Percentiles rank a stretch among this genome's conserved stretches.
phyloP scores from a whole-genome alignment of 2,797 vertebrate species.

The Takifugu rubripes region DNA sequence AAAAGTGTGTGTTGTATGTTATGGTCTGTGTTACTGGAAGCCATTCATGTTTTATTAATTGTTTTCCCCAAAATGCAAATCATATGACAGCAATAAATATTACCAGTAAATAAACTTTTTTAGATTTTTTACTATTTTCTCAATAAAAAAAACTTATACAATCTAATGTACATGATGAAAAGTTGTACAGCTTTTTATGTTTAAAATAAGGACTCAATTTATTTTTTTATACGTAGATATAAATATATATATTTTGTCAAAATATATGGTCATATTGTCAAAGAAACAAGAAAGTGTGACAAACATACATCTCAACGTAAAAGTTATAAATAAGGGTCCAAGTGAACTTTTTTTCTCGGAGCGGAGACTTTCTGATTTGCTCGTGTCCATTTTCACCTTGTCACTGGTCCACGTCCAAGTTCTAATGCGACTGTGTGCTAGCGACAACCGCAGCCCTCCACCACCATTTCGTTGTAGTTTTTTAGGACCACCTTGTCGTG shows the following conservation, averaged over 20 bases:
- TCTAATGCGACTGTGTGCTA: slow-evolving; percentile 60
- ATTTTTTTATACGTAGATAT: slow-evolving; percentile 98
- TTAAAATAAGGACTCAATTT: slow-evolving; percentile 99
- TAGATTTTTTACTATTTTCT: slow-evolving; percentile 77
- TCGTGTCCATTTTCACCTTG: slow-evolving; percentile 40
- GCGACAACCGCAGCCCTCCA: slow-evolving; percentile 98
- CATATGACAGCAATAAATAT: slow-evolving; percentile 81
- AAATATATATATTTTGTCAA: slow-evolving; percentile 99
- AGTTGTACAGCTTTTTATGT: slow-evolving; percentile 87
- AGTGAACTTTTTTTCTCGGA: slow-evolving; percentile 71
- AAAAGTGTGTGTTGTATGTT: too few species aligned
- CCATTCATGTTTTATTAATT: slow-evolving; percentile 47
- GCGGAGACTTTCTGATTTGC: slow-evolving; percentile 55
- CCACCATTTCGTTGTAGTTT: slow-evolving; percentile 99
- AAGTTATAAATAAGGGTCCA: slow-evolving; percentile 98
- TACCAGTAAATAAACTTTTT: slow-evolving; percentile 80
- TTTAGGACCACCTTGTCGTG: slow-evolving; percentile 99
- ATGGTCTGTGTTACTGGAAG: too few species aligned
- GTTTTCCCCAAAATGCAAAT: slow-evolving; percentile 49
- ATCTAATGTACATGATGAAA: slow-evolving; percentile 85
- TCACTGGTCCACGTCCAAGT: slow-evolving; percentile 43
- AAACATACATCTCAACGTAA: slow-evolving; percentile 95
- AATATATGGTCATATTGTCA: slow-evolving; percentile 99
- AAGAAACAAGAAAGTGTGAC: slow-evolving; percentile 79
- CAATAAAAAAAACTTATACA: slow-evolving; percentile 79